Percentiles rank a stretch among this genome's conserved stretches.
Evolutionary conservation across 2,797 vertebrate genomes (phyloP).

Genomic region (Silurus lanzhouensis): DNA sequence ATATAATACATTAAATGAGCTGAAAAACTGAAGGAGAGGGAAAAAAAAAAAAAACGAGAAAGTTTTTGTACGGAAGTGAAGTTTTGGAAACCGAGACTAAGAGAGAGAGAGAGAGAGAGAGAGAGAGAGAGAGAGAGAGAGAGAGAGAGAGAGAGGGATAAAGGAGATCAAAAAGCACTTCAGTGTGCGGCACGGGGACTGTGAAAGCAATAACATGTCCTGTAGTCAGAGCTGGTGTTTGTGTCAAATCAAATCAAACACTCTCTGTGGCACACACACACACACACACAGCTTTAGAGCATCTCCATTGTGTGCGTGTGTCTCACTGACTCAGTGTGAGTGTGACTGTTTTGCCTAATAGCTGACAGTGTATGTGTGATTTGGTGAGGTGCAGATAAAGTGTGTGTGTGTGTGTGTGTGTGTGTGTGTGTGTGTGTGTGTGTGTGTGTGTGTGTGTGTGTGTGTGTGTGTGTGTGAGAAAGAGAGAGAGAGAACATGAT

Average conservation of each 20-base stretch:
- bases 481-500: neutral
- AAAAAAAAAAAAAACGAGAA: neutral
- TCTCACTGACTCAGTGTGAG: neutral
- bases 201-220: slow-evolving; percentile 38
- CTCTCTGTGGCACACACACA: slow-evolving; percentile 14
- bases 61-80: neutral
- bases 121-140: too few relatives aligned
- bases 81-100: neutral
- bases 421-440: neutral
- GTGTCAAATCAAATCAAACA: slow-evolving; percentile 41
- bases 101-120: neutral
- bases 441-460: neutral
- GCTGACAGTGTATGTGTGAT: neutral
- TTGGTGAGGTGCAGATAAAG: neutral
- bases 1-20: neutral
- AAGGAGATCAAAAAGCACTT: slow-evolving; percentile 31
- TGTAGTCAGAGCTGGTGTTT: slow-evolving; percentile 28
- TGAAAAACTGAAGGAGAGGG: neutral
- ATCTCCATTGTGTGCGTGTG: neutral
- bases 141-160: neutral
- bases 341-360: neutral
- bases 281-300: neutral
- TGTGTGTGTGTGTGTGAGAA: neutral
- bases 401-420: neutral
- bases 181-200: slow-evolving; percentile 28